Evolutionary conservation across 2,888 invertebrate genomes (phyloP).

Genomic region (Acleris cristana): DNA sequence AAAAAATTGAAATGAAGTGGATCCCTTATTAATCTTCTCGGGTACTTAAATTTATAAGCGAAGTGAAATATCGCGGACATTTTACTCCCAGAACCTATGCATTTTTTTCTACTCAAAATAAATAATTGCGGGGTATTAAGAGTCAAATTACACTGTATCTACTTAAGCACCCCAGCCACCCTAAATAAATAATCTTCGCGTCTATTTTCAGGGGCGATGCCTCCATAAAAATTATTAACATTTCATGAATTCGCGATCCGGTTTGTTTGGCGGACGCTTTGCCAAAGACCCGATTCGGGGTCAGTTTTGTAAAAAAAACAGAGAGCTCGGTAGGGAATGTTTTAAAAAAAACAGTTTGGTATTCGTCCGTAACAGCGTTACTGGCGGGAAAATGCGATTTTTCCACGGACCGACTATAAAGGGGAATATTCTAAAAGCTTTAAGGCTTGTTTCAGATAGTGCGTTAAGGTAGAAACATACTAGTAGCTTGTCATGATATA

Average conservation of each 20-base stretch:
- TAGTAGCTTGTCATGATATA: too few relatives aligned
- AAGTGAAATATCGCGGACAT: conserved; percentile 57
- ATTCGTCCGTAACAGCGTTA: not conserved
- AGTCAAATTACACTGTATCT: conserved; percentile 76
- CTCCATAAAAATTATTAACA: conserved; percentile 71
- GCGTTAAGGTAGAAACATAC: not conserved
- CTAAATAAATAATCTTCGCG: conserved; percentile 66
- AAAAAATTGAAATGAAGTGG: conserved; percentile 32
- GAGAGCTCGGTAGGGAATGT: too few relatives aligned
- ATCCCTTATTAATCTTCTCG: conserved; percentile 33
- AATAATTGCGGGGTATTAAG: conserved; percentile 75
- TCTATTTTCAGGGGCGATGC: conserved; percentile 56
- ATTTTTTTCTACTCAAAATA: conserved; percentile 73
- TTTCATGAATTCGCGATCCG: conserved; percentile 70
- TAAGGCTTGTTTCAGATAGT: conserved; percentile 1
- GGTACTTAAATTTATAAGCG: conserved; percentile 50
- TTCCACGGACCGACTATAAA: not conserved
- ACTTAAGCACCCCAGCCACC: conserved; percentile 61
- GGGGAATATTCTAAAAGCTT: conserved; percentile 5
- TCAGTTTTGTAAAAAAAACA: too few relatives aligned
- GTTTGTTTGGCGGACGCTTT: conserved; percentile 46
- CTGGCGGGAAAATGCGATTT: not conserved
- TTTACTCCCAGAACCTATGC: conserved; percentile 60
- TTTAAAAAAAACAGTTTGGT: conserved; percentile 16
- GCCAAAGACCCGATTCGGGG: too few relatives aligned